Evolutionary conservation across 2,888 invertebrate genomes (phyloP).

Genomic region (Rotaria macrura): DNA sequence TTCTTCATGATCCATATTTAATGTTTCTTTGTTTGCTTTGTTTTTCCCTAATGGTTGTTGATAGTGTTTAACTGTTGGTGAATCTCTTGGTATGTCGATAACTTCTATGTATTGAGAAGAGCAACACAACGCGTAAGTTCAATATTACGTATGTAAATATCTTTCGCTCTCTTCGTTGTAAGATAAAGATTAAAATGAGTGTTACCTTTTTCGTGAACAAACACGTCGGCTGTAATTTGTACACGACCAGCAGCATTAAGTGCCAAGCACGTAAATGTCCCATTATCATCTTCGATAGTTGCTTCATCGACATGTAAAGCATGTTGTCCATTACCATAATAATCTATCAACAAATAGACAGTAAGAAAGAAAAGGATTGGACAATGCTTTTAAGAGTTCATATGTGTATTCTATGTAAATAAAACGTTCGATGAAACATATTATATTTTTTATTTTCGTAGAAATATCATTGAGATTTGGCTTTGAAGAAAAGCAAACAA

Average conservation of each 20-base stretch:
- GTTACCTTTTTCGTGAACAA: conserved; percentile 28
- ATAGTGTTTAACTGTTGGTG: background rate
- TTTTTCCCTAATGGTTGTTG: background rate
- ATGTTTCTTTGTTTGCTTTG: background rate
- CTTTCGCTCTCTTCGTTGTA: background rate
- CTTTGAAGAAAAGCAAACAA: too few species aligned
- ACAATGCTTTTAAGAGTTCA: background rate
- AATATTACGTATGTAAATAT: background rate
- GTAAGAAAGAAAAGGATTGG: background rate
- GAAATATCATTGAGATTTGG: too few species aligned
- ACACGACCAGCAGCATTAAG: conserved; percentile 13
- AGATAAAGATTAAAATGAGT: background rate
- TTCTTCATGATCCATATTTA: background rate
- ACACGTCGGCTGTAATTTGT: conserved; percentile 25
- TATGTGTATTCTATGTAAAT: background rate
- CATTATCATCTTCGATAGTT: conserved; percentile 22
- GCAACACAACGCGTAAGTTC: background rate
- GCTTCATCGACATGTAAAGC: conserved; percentile 5
- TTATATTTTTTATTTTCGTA: background rate
- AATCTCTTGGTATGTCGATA: background rate
- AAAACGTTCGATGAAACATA: background rate
- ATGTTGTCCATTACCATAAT: conserved; percentile 27
- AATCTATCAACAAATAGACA: conserved; percentile 19
- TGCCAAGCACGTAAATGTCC: conserved; percentile 23
- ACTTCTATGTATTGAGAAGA: background rate